Conservation (phyloP, 2,888 invertebrate genomes). For the Phyto melanocephala region DNA sequence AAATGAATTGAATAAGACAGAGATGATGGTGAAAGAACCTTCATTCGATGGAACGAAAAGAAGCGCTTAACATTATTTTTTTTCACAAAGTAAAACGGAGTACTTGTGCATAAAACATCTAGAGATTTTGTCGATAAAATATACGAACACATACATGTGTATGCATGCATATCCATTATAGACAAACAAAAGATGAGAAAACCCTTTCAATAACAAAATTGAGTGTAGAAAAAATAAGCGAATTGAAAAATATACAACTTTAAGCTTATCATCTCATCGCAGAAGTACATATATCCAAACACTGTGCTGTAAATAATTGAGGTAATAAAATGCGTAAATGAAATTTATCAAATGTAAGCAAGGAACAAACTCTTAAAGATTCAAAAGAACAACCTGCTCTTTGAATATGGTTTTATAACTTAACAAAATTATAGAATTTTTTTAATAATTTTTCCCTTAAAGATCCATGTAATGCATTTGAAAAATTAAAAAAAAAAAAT, state of each 20-base stretch:
- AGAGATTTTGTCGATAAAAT: slow-evolving; percentile 40
- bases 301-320: neutral
- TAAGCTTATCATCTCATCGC: slow-evolving; percentile 34
- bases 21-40: slow-evolving; percentile 29
- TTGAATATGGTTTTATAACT: no score
- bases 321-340: neutral
- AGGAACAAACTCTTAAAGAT: neutral
- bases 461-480: no score
- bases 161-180: neutral
- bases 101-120: slow-evolving; percentile 49
- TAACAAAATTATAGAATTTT: no score
- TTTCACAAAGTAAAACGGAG: slow-evolving; percentile 43
- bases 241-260: neutral
- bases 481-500: no score
- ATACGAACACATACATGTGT: neutral
- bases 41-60: slow-evolving; percentile 4
- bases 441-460: no score
- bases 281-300: neutral
- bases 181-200: slow-evolving; percentile 30
- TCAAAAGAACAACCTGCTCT: no score
- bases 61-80: slow-evolving; percentile 29
- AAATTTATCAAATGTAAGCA: neutral
- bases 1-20: slow-evolving; percentile 40
- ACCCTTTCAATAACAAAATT: slow-evolving; percentile 55
- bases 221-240: neutral